These are phyloP conservation scores for Decapterus maruadsi DNA, from an alignment of 2,797 vertebrate species.

Conservation along the genomic window DNA sequence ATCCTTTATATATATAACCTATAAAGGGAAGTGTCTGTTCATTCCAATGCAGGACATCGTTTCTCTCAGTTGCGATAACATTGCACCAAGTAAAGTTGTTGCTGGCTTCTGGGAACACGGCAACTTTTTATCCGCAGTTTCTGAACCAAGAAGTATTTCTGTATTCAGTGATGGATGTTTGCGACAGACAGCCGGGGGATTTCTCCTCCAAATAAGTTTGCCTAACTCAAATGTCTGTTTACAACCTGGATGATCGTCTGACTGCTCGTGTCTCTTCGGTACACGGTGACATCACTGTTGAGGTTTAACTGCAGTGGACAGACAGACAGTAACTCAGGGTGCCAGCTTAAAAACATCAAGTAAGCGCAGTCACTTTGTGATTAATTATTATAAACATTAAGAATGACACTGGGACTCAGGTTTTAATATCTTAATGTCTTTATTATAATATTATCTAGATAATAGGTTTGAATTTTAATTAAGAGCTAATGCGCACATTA, in stretches of 20 bases:
- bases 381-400: background rate
- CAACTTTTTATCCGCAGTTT: too few species aligned
- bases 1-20: background rate
- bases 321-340: background rate
- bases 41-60: background rate
- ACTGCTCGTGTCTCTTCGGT: too few species aligned
- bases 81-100: too few species aligned
- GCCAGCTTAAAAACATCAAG: background rate
- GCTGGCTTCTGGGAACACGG: background rate
- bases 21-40: background rate
- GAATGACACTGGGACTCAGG: background rate
- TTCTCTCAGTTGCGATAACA: too few species aligned
- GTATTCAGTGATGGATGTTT: too few species aligned
- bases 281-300: background rate
- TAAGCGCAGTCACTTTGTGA: background rate
- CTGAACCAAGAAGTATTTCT: too few species aligned
- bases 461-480: conserved; percentile 23
- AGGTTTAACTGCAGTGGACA: background rate
- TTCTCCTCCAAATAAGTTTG: too few species aligned
- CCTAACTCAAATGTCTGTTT: too few species aligned
- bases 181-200: too few species aligned
- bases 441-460: background rate
- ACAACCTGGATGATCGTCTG: too few species aligned
- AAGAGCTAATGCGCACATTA: background rate
- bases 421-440: background rate